A percentile compares a stretch with the other conserved stretches of the same genome.
Evolutionary conservation across 1,140 invertebrate genomes (phyloP).

Genomic region (Parasteatoda tepidariorum): DNA sequence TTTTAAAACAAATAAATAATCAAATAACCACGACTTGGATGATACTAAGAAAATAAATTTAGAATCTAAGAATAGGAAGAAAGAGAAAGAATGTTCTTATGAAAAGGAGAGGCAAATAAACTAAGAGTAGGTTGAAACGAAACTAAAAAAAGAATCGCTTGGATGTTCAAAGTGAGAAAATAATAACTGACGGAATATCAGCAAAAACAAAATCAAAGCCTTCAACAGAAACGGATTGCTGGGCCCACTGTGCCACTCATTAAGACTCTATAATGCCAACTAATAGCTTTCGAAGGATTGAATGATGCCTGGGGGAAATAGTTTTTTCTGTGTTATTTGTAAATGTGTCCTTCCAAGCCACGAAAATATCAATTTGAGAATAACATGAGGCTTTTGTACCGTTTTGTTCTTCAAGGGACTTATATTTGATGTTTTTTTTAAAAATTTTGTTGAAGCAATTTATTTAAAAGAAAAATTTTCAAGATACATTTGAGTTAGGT

Average conservation of each 20-base stretch:
- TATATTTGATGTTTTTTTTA: too few relatives aligned
- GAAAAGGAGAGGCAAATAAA: constrained; percentile 14
- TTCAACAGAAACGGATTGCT: constrained; percentile 1
- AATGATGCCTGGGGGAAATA: neutral
- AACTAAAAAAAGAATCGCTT: constrained; percentile 23
- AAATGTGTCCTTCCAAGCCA: too few relatives aligned
- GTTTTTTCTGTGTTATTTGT: too few relatives aligned
- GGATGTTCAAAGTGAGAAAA: constrained; percentile 42
- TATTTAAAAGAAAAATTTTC: too few relatives aligned
- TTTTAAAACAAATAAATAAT: too few relatives aligned
- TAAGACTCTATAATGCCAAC: constrained; percentile 2
- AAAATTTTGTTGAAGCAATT: too few relatives aligned
- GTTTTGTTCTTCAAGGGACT: too few relatives aligned
- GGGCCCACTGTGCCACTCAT: constrained; percentile 18
- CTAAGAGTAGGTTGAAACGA: neutral
- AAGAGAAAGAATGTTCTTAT: neutral
- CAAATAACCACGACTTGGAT: constrained; percentile 39
- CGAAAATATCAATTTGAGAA: too few relatives aligned
- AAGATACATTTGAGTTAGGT: too few relatives aligned
- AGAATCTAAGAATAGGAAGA: constrained; percentile 26
- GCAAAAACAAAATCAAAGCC: neutral
- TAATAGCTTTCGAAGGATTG: neutral
- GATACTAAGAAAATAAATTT: constrained; percentile 45
- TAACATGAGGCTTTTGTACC: too few relatives aligned
- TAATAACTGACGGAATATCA: constrained; percentile 24